Evolutionary conservation across 2,888 invertebrate species (phyloP).

Genomic region (Coenonympha glycerion): DNA sequence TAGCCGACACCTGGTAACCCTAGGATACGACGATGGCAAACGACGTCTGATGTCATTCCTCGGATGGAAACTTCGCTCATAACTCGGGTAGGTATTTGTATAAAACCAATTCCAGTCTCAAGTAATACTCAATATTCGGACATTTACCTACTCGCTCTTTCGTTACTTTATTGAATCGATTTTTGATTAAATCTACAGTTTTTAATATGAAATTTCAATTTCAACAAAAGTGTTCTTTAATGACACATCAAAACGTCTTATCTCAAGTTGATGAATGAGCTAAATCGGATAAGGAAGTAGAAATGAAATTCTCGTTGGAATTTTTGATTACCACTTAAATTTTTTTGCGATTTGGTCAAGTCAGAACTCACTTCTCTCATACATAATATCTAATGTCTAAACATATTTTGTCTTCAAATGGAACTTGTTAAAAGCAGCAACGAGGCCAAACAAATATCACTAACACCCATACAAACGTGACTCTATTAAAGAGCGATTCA

Average conservation of each 20-base stretch:
- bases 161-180: background rate
- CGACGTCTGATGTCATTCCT: slow-evolving; percentile 56
- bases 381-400: background rate
- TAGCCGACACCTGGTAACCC: background rate
- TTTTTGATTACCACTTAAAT: background rate
- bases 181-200: slow-evolving; percentile 8
- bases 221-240: slow-evolving; percentile 15
- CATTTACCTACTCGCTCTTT: background rate
- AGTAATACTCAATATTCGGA: background rate
- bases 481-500: background rate
- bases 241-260: slow-evolving; percentile 15
- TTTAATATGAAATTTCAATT: slow-evolving; percentile 29
- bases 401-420: background rate
- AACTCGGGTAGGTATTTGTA: slow-evolving; percentile 33
- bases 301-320: slow-evolving; percentile 13
- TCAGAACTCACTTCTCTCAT: too few species aligned
- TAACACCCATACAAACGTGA: background rate
- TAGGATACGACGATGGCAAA: slow-evolving; percentile 36
- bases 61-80: slow-evolving; percentile 39
- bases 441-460: background rate
- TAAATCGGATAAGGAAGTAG: slow-evolving; percentile 8
- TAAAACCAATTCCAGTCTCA: background rate
- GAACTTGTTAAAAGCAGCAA: background rate
- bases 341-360: slow-evolving; percentile 3
- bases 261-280: slow-evolving; percentile 19